phyloP scores from a whole-genome alignment of 2,797 vertebrate genomes.

The Danio choprae region DNA sequence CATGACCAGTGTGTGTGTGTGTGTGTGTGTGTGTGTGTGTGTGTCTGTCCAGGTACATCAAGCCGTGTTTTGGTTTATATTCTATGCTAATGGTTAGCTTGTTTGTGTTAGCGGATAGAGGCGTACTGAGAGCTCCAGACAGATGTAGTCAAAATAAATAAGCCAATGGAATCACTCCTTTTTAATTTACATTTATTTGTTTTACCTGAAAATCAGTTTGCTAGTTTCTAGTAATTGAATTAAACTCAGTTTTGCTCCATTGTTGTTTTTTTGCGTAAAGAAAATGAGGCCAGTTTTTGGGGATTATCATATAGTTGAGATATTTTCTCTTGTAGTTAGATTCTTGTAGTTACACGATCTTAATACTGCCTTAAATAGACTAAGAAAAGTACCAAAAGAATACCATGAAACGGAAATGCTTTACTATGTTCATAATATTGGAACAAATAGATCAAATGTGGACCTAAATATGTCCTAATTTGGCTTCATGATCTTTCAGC shows the following conservation, averaged over 20 bases:
- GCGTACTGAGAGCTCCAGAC: background rate
- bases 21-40: background rate
- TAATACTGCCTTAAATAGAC: background rate
- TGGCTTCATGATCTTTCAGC: background rate
- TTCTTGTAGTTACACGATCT: background rate
- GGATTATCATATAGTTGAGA: background rate
- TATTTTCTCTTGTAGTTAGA: background rate
- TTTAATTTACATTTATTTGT: background rate
- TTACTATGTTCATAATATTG: background rate
- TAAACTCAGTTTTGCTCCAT: background rate
- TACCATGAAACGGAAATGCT: background rate
- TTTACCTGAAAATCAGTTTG: constrained; percentile 7
- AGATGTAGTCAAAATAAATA: constrained; percentile 35
- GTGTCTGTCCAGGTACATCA: constrained; percentile 17
- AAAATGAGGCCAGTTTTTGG: constrained; percentile 1
- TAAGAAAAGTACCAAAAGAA: background rate
- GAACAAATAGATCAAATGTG: background rate
- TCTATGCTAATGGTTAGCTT: constrained; percentile 29
- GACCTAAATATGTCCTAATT: background rate
- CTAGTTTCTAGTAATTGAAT: background rate
- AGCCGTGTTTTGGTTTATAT: constrained; percentile 21
- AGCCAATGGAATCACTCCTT: constrained; percentile 5
- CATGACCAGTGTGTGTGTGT: background rate
- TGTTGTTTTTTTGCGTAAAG: background rate
- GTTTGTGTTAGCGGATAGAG: background rate